These are phyloP conservation scores for Cyclargus thomasi DNA, from an alignment of 1,140 invertebrate species.

Conservation along the genomic window DNA sequence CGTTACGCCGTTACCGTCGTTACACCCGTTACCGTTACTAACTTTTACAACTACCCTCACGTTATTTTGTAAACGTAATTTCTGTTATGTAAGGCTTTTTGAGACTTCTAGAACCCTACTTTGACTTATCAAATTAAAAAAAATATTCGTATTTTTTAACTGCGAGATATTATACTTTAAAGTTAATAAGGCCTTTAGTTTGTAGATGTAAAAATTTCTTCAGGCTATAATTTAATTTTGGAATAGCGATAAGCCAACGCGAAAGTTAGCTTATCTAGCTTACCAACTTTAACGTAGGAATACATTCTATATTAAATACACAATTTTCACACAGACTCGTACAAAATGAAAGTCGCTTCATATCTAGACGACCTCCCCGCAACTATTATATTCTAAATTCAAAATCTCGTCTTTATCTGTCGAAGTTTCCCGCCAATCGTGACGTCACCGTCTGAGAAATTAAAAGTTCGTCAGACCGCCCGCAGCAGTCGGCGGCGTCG, in stretches of 20 bases:
- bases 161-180: no score
- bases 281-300: no score
- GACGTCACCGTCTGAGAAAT: constrained; percentile 64
- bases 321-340: not conserved
- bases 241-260: not conserved
- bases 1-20: constrained; percentile 38
- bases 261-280: not conserved
- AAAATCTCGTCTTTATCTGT: constrained; percentile 50
- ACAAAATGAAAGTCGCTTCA: not conserved
- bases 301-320: not conserved
- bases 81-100: no score
- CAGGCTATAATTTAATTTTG: no score
- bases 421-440: constrained; percentile 59
- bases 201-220: no score
- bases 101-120: no score
- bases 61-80: not conserved
- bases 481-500: constrained; percentile 48
- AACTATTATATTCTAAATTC: constrained; percentile 16
- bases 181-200: no score
- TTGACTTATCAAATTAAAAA: no score
- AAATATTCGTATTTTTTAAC: no score
- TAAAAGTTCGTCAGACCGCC: constrained; percentile 60
- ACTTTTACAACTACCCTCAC: not conserved
- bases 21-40: constrained; percentile 34
- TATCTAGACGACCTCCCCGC: not conserved